Base-by-base conservation (phyloP, 2,113 vertebrate genomes). In the Nerophis ophidion region DNA sequence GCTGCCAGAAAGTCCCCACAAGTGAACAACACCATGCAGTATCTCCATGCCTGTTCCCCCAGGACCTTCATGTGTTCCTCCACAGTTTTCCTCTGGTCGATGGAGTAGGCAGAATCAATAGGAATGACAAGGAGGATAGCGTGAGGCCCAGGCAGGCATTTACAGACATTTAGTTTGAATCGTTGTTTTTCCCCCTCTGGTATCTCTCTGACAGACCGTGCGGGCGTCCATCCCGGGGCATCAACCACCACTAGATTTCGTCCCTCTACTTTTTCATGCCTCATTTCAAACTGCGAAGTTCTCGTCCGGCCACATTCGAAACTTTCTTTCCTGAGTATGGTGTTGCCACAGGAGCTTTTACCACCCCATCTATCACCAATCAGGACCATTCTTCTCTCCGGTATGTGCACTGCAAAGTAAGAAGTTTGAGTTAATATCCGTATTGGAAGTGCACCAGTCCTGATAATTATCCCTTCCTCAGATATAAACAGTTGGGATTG, bases 1-100 rank as follows among this genome's bases (percentile, higher is more conserved):
- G 13, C 15, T 1, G 35, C 49, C 0, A 85, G 75, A 34, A 19
- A 68, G 33, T 81, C 81, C 4, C 77, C 77, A 5, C 13, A 80
- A 13, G 82, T 83, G 76, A 86, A 84, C 17, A 83, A 66, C 47
- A 86, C 72, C 62, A 84, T 49, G 4, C 57, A 72, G 60, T 71
- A 65, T 6, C 10, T 48, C 82, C 82, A 84, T 3, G 57, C 80
- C 8, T 14, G 12, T 33, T 74, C 50, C 3, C 76, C 76, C 8
- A 80, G 66, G 9, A 84, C 76, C 58, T 76, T 78, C 72, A 81
- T 72, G 58, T 83, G 59, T 1, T 81, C 62, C 51, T 80, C 68
- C 35, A 83, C 13, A 0, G 0, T 57, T 9, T 0, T 66, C 49
- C 40, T 74, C 15, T 68, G 50, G 7, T 65, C 45, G 9, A 8